Evolutionary conservation across 1,140 invertebrate species (phyloP).

Genomic region (Neodiprion pinetum): DNA sequence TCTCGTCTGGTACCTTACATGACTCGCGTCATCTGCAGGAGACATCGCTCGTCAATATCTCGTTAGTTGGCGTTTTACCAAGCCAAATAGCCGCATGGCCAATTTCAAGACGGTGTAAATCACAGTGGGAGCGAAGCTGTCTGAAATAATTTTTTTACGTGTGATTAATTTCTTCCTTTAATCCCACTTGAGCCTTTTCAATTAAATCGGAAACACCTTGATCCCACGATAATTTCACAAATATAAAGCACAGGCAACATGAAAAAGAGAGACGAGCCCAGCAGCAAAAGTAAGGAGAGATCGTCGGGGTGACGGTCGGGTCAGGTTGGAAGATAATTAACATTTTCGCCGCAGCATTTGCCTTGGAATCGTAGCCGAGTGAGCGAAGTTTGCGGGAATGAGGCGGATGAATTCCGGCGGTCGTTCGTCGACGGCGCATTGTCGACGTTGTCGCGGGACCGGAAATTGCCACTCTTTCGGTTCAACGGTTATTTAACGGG

Average conservation of each 20-base stretch:
- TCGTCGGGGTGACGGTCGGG: neutral
- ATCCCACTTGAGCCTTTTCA: no score
- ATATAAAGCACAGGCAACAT: no score
- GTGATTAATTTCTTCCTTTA: no score
- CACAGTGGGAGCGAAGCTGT: neutral
- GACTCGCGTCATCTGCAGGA: neutral
- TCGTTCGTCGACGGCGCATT: neutral
- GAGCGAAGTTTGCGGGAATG: neutral
- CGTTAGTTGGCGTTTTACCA: neutral
- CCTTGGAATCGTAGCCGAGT: neutral
- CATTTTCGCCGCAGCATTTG: slow-evolving; percentile 3
- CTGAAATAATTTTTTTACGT: neutral
- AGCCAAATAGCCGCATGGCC: neutral
- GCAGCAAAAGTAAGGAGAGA: no score
- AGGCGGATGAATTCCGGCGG: neutral
- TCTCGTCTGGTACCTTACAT: neutral
- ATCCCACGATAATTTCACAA: no score
- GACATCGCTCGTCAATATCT: slow-evolving; percentile 1
- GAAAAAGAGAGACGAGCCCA: no score
- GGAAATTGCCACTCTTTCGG: slow-evolving; percentile 3
- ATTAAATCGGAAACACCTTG: no score
- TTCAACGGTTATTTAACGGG: neutral
- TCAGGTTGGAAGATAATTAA: neutral
- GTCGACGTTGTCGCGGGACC: neutral
- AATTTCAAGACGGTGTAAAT: no score